phyloP scores from a whole-genome alignment of 2,797 vertebrate genomes.

The Paratrypauchen microcephalus region DNA sequence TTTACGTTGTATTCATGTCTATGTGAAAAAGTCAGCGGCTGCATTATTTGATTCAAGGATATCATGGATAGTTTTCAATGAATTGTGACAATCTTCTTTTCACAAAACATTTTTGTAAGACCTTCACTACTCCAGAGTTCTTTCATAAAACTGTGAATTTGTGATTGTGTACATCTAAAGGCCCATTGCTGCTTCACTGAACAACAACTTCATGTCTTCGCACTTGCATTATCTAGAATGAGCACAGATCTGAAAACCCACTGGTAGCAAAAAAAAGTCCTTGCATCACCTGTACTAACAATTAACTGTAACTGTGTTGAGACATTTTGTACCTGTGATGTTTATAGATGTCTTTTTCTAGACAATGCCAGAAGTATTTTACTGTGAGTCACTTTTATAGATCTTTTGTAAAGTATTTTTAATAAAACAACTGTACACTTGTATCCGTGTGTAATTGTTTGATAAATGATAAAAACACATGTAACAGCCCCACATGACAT shows the following conservation, averaged over 20 bases:
- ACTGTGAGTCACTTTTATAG: constrained; percentile 50
- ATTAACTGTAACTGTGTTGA: constrained; percentile 34
- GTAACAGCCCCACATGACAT: constrained; percentile 14
- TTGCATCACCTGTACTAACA: constrained; percentile 44
- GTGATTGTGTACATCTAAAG: constrained; percentile 18
- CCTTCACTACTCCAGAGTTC: constrained; percentile 13
- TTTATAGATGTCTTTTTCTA: constrained; percentile 43
- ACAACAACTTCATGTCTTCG: background rate
- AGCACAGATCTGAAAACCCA: constrained; percentile 73
- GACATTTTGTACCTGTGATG: constrained; percentile 34
- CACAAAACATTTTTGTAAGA: background rate
- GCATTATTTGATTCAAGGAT: background rate
- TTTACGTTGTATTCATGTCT: background rate
- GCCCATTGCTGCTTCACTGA: constrained; percentile 24
- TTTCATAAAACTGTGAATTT: constrained; percentile 13
- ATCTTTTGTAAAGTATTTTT: constrained; percentile 60
- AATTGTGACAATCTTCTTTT: background rate
- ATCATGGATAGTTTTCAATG: background rate
- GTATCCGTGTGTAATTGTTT: background rate
- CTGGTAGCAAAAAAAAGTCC: constrained; percentile 43
- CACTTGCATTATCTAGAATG: background rate
- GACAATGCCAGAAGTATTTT: constrained; percentile 57
- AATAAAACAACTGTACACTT: constrained; percentile 54
- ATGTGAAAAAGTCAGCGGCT: background rate
- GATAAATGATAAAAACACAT: background rate